Percentiles rank a stretch among this genome's conserved stretches.
phyloP scores from a whole-genome alignment of 2,113 vertebrate genomes.

The Corythoichthys haematopterus region DNA sequence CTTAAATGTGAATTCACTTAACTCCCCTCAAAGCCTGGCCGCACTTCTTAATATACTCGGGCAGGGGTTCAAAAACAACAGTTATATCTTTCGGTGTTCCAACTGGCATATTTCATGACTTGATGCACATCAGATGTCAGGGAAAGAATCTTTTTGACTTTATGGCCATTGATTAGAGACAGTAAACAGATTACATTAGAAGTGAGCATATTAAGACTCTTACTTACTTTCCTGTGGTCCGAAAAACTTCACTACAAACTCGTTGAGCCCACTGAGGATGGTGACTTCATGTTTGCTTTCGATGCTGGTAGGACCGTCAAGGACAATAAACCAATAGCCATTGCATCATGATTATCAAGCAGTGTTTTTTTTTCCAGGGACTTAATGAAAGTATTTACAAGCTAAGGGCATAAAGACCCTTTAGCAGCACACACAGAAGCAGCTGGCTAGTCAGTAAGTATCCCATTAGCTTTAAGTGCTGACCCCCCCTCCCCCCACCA shows the following conservation, averaged over 20 bases:
- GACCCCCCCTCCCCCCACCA: constrained; percentile 9
- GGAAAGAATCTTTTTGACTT: neutral
- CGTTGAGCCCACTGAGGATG: constrained; percentile 97
- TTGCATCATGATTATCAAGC: neutral
- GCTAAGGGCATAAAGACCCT: neutral
- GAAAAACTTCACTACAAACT: constrained; percentile 99
- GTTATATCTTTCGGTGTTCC: neutral
- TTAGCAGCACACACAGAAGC: constrained; percentile 11
- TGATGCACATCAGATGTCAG: neutral
- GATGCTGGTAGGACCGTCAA: constrained; percentile 82
- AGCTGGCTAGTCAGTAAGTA: constrained; percentile 42
- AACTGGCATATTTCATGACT: neutral
- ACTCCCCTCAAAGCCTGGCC: too few relatives aligned
- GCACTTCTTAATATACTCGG: too few relatives aligned
- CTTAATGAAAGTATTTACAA: constrained; percentile 6
- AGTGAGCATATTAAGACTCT: neutral
- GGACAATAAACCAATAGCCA: constrained; percentile 21
- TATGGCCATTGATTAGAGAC: neutral
- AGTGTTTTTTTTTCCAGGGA: neutral
- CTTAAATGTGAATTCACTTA: too few relatives aligned
- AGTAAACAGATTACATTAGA: neutral
- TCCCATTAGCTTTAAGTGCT: constrained; percentile 43
- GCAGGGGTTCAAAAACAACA: neutral
- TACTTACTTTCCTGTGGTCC: constrained; percentile 99
- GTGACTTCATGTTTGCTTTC: constrained; percentile 99